phyloP scores from a whole-genome alignment of 2,797 vertebrate genomes.

The Atherinosoma microstoma region DNA sequence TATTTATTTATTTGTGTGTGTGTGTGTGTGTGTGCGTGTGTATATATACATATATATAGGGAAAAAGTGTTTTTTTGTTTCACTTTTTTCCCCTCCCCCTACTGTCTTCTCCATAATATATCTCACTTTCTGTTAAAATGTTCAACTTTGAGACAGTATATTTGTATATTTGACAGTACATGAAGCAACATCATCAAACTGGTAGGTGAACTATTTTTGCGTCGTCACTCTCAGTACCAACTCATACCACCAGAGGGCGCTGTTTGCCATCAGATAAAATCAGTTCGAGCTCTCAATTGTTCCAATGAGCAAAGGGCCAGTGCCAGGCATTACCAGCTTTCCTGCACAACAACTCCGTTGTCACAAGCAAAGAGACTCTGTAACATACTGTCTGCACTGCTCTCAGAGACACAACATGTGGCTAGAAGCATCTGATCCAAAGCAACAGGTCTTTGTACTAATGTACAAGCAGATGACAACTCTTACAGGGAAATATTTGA shows the following conservation, averaged over 20 bases:
- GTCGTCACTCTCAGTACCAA: neutral
- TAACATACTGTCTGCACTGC: conserved; percentile 32
- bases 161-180: neutral
- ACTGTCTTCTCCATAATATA: neutral
- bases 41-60: too few relatives aligned
- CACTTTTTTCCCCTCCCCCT: too few relatives aligned
- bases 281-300: neutral
- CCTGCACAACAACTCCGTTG: conserved; percentile 69
- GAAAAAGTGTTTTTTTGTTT: too few relatives aligned
- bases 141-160: neutral
- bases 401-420: conserved; percentile 30
- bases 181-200: neutral
- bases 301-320: conserved; percentile 23
- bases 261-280: conserved; percentile 28
- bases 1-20: too few relatives aligned
- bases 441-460: conserved; percentile 1
- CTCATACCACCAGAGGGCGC: conserved; percentile 49
- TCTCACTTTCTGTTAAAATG: neutral
- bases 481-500: neutral
- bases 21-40: too few relatives aligned
- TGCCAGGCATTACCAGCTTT: conserved; percentile 76
- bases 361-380: conserved; percentile 46
- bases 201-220: neutral
- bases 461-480: conserved; percentile 6
- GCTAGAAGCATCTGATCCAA: conserved; percentile 17